Base-by-base conservation (phyloP, 2,113 vertebrate species). In the Hyla sarda region DNA sequence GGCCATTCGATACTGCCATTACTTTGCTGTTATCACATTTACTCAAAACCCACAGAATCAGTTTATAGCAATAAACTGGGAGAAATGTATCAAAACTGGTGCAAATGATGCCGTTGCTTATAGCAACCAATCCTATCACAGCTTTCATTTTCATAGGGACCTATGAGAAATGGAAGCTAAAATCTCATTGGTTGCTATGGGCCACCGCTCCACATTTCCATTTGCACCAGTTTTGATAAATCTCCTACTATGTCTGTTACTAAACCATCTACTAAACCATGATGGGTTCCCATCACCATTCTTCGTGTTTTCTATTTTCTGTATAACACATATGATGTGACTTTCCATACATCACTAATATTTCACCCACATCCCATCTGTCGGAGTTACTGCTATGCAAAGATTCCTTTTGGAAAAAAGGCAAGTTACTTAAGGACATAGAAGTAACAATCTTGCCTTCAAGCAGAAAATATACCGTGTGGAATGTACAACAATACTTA, bases 341-440 rank as follows among this genome's bases (percentile, higher is more conserved):
- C 67, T 71, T 71, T 41, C 67, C 67, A 41, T 71, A 71, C 67
- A 71, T 71, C 67, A 41, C 67, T 41, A 41, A 71, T 41, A 41
- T 41, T 11, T 71, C 67, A 37, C 67, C 67, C 67, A 71, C 67
- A 23, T 71, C 32, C 34, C 34, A 41, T 71, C 67, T 71, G 67
- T 41, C 41, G 67, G 11, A 41, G 19, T 17, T 28, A 9, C n/a
- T 4, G 2, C 58, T 28, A 10, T 28, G 4, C 11, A 62, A 62
- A 28, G 58, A 28, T 23, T 11, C 19, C 9, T 6, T 34, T 69
- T 17, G 14, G 17, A 69, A 69, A 32, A 69, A 32, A 69, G n/a
- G 28, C 62, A 60, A 60, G 32, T 25, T 67, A 17, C 60, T 3
- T 13, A 11, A 62, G n/a, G n/a, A n/a, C n/a, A 65, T 30, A 65